Percentiles rank a stretch among this genome's conserved stretches.
These are phyloP conservation scores for Melanitta fusca DNA, from an alignment of 2,797 vertebrate genomes.

Conservation along the genomic window DNA sequence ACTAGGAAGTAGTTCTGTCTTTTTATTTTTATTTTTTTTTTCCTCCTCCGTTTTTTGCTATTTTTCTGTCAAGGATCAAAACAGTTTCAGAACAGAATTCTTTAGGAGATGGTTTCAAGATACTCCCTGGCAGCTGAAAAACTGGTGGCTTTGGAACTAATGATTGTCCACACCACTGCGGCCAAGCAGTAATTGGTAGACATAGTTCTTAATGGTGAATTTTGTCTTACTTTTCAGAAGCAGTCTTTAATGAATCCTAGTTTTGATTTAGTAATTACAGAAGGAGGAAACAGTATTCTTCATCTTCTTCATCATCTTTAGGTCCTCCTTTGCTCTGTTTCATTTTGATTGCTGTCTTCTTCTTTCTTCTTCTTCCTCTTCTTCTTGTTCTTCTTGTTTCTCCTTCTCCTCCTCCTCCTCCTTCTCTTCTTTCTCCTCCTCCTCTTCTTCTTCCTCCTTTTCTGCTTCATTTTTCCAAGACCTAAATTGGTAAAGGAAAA, in stretches of 20 bases:
- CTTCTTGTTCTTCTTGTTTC: no score
- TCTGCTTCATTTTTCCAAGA: background rate
- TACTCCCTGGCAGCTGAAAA: background rate
- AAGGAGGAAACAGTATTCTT: background rate
- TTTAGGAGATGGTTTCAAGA: background rate
- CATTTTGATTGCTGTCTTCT: background rate
- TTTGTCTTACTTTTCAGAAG: background rate
- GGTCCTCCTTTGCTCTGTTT: background rate
- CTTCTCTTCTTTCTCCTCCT: background rate
- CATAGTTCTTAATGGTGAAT: background rate
- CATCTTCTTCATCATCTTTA: background rate
- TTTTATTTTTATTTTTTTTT: background rate
- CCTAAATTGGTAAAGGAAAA: background rate
- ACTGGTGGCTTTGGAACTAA: background rate
- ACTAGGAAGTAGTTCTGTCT: background rate
- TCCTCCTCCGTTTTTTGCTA: background rate
- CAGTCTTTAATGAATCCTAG: background rate
- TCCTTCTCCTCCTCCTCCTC: no score
- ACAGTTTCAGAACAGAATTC: background rate
- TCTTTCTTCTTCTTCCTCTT: no score
- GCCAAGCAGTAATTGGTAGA: background rate
- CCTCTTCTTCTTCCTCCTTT: background rate
- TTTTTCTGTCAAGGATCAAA: background rate
- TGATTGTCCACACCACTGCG: background rate
- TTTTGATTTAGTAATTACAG: background rate